Base-by-base conservation (phyloP, 2,797 vertebrate species). In the Philypnodon macrostomus region DNA sequence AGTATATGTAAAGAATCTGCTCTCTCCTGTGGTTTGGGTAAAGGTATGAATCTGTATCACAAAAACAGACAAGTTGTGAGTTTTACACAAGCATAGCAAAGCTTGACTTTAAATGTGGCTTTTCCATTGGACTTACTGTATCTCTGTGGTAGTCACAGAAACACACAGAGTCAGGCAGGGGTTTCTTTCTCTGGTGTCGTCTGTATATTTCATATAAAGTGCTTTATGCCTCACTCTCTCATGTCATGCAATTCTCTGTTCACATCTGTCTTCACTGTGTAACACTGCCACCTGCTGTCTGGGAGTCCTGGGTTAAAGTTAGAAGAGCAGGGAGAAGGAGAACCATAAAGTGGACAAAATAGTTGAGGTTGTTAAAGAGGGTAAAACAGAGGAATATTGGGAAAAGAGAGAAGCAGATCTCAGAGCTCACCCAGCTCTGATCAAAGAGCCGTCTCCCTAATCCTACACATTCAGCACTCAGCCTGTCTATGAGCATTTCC, bases 391-490 rank as follows among this genome's bases (percentile, higher is more conserved):
- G 37, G 31, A 61, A 79, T 53, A 53, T 50, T 33, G 56, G 56
- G 41, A 38, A 56, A 41, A 48, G 45, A 57, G 42, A 21, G 45
- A 79, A 61, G 77, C 73, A 68, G 63, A 75, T 76, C 70, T 75
- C 80, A 64, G 57, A 68, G 70, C 77, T 80, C 78, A 76, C 69
- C 77, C 77, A 75, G 67, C 63, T 71, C 67, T 86, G 88, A 90
- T 90, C 88, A 91, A 90, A 91, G 85, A 79, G 72, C 63, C 67
- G 80, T 81, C 83, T 88, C 70, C 73, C 81, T 90, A 90, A 90
- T 89, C 88, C 87, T 86, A 78, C 76, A 83, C 75, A 84, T 88
- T 87, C 85, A 86, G 85, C 84, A 88, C 80, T 79, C 84, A 81
- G 84, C 72, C 80, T 78, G 85, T 88, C 85, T 81, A 77, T 63